A percentile compares a stretch with the other conserved stretches of the same genome.
Conservation (phyloP, 37 sponge, comb jelly and placozoan genomes). For the Cliona cf. orientalis region DNA sequence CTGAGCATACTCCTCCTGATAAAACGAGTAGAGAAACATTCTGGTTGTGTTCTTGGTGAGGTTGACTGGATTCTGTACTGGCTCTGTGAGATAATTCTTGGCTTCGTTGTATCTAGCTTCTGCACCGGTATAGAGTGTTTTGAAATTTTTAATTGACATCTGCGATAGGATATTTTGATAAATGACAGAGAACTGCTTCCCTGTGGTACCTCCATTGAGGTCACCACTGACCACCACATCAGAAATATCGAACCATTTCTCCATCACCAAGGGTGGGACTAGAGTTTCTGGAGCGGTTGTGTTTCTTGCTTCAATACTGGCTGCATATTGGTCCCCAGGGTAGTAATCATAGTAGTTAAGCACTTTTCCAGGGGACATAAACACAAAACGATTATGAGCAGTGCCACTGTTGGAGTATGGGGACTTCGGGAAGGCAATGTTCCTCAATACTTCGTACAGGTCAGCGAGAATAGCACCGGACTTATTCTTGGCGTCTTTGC, state of each 20-base stretch:
- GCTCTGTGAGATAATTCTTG: not conserved
- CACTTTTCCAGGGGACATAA: conserved; percentile 64
- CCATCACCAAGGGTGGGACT: conserved; percentile 49
- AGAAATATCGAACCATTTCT: conserved; percentile 48
- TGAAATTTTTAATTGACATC: conserved; percentile 20
- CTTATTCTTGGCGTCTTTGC: not conserved
- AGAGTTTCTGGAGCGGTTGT: not conserved
- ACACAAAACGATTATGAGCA: conserved; percentile 34
- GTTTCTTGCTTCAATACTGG: not conserved
- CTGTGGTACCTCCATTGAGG: conserved; percentile 31
- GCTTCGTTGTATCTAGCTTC: conserved; percentile 12
- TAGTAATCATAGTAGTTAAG: conserved; percentile 67
- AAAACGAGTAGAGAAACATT: conserved; percentile 22
- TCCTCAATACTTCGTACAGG: conserved; percentile 25
- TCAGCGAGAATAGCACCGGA: not conserved
- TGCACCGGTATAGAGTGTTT: not conserved
- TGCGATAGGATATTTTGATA: conserved; percentile 31
- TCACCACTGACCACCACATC: conserved; percentile 48
- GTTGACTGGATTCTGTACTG: conserved; percentile 34
- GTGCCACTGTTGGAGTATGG: not conserved
- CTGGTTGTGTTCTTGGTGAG: conserved; percentile 2
- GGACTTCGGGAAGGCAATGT: conserved; percentile 27
- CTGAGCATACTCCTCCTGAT: conserved; percentile 18
- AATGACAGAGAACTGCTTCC: conserved; percentile 27
- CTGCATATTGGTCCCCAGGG: conserved; percentile 49